phyloP scores from a whole-genome alignment of 2,888 invertebrate species.

The Aphelenchoides bicaudatus region DNA sequence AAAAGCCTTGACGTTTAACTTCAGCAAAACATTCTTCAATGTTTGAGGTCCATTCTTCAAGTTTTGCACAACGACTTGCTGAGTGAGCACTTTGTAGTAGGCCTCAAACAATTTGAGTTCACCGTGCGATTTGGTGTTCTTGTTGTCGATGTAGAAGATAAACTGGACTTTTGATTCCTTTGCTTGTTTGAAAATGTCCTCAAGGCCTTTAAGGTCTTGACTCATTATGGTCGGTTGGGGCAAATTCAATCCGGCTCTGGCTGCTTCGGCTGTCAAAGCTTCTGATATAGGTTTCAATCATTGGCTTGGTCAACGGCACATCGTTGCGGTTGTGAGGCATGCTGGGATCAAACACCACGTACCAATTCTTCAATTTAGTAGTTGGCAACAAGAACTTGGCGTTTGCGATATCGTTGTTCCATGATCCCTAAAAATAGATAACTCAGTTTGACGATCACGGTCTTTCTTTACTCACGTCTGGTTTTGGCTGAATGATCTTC shows the following conservation, averaged over 20 bases:
- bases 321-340: too few species aligned
- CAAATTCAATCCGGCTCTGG: not conserved
- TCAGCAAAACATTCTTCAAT: not conserved
- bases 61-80: constrained; percentile 16
- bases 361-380: not conserved
- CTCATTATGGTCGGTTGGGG: not conserved
- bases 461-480: too few species aligned
- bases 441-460: too few species aligned
- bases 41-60: constrained; percentile 16
- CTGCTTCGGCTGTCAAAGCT: not conserved
- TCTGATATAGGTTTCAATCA: not conserved
- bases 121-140: constrained; percentile 16
- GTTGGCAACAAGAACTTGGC: not conserved
- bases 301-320: not conserved
- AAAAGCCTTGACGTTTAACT: constrained; percentile 8
- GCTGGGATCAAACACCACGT: too few species aligned
- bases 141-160: constrained; percentile 24
- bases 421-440: too few species aligned
- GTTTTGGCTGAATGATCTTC: not conserved
- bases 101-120: not conserved
- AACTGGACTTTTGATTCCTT: constrained; percentile 7
- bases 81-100: constrained; percentile 14
- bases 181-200: constrained; percentile 7
- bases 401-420: not conserved
- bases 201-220: constrained; percentile 9